phyloP scores from a whole-genome alignment of 1,140 invertebrate species.

The Caenorhabditis remanei region DNA sequence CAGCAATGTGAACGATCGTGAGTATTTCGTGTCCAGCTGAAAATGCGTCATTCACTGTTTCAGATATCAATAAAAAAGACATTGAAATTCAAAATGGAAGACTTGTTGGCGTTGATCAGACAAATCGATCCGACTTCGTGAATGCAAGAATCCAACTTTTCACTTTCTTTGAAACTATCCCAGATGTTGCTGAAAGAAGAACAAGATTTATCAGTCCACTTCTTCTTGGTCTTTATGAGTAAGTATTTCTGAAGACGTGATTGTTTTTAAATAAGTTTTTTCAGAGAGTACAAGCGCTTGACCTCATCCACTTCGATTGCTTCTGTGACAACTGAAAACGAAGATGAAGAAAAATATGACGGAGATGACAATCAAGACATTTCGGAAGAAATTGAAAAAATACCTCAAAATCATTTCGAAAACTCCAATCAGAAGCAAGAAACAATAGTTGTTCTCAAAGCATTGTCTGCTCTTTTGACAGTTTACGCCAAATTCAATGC shows the following conservation, averaged over 20 bases:
- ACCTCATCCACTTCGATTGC: not conserved
- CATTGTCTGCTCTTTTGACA: constrained; percentile 51
- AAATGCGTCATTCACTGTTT: not conserved
- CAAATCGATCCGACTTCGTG: constrained; percentile 44
- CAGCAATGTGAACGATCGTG: constrained; percentile 2
- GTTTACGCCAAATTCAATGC: constrained; percentile 60
- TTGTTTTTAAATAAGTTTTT: not conserved
- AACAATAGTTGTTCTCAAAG: constrained; percentile 36
- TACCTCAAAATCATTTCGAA: not conserved
- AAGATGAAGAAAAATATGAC: constrained; percentile 13
- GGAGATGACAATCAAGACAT: not conserved
- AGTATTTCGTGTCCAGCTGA: not conserved
- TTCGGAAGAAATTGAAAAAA: not conserved
- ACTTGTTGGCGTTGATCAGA: not conserved
- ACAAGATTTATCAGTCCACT: constrained; percentile 61
- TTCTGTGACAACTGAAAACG: too few relatives aligned
- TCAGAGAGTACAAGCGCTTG: constrained; percentile 8
- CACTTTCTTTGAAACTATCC: constrained; percentile 55
- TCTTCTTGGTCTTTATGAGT: constrained; percentile 62
- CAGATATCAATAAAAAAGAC: constrained; percentile 4
- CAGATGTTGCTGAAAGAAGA: constrained; percentile 57
- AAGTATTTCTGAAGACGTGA: constrained; percentile 11
- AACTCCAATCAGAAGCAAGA: not conserved
- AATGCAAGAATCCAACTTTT: constrained; percentile 61
- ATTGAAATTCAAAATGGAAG: not conserved